phyloP scores from a whole-genome alignment of 2,797 vertebrate species.

The Sternarchorhynchus goeldii region DNA sequence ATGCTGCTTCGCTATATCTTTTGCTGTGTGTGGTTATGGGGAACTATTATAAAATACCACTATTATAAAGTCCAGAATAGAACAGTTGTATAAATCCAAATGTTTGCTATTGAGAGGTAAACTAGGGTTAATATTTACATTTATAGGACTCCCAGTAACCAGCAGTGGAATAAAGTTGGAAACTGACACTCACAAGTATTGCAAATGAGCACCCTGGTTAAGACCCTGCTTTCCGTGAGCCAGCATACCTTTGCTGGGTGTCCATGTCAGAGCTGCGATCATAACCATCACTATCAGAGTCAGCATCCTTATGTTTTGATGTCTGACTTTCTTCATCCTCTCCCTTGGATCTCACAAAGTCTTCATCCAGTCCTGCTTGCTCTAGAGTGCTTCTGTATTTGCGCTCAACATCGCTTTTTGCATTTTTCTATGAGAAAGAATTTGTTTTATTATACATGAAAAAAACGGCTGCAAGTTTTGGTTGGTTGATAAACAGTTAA shows the following conservation, averaged over 20 bases:
- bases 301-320: slow-evolving; percentile 50
- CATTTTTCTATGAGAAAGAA: slow-evolving; percentile 72
- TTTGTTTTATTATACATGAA: not conserved
- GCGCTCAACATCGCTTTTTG: slow-evolving; percentile 80
- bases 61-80: not conserved
- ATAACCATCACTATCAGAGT: slow-evolving; percentile 43
- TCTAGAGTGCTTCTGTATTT: slow-evolving; percentile 79
- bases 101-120: not conserved
- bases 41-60: not conserved
- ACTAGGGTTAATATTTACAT: not conserved
- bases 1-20: slow-evolving; percentile 36
- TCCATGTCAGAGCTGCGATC: slow-evolving; percentile 56
- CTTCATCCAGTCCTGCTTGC: slow-evolving; percentile 83
- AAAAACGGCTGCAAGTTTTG: not conserved
- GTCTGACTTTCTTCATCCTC: slow-evolving; percentile 50
- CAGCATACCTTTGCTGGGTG: slow-evolving; percentile 68
- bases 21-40: not conserved
- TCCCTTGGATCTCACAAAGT: slow-evolving; percentile 84
- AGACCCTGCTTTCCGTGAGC: slow-evolving; percentile 38
- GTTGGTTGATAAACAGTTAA: not conserved
- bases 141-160: too few relatives aligned
- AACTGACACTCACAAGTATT: too few relatives aligned
- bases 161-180: too few relatives aligned
- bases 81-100: not conserved
- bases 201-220: not conserved